Evolutionary conservation across 1,140 invertebrate species (phyloP).

Genomic region (Nasonia giraulti): DNA sequence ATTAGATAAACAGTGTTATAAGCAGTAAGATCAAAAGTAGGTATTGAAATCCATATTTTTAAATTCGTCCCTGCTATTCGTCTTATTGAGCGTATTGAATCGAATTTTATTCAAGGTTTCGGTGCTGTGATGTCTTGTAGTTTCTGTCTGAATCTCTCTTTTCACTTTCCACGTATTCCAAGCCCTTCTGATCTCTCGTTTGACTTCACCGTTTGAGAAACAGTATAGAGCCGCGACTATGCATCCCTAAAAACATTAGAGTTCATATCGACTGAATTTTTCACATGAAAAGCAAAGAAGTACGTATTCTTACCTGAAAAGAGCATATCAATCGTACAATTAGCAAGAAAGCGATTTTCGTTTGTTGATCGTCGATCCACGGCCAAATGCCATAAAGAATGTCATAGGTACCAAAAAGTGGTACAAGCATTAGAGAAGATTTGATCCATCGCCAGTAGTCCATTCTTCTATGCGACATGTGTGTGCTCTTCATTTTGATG

Average conservation of each 20-base stretch:
- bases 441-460: constrained; percentile 30
- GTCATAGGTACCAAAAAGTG: constrained; percentile 30
- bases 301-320: constrained; percentile 22
- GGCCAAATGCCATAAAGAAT: constrained; percentile 27
- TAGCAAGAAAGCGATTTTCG: not conserved
- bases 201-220: not conserved
- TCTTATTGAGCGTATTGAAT: not conserved
- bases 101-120: not conserved
- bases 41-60: not conserved
- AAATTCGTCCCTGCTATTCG: not conserved
- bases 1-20: not conserved
- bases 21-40: not conserved
- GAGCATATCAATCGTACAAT: not conserved
- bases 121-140: not conserved
- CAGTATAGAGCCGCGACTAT: not conserved
- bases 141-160: not conserved
- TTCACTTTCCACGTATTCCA: constrained; percentile 19
- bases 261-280: not conserved
- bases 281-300: not conserved
- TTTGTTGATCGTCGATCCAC: not conserved
- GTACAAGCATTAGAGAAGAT: constrained; percentile 28
- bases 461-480: not conserved
- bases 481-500: not conserved
- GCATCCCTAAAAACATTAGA: not conserved
- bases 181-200: not conserved